Conservation (phyloP, 1,140 invertebrate genomes). For the Pachyrhynchus sulphureomaculatus region DNA sequence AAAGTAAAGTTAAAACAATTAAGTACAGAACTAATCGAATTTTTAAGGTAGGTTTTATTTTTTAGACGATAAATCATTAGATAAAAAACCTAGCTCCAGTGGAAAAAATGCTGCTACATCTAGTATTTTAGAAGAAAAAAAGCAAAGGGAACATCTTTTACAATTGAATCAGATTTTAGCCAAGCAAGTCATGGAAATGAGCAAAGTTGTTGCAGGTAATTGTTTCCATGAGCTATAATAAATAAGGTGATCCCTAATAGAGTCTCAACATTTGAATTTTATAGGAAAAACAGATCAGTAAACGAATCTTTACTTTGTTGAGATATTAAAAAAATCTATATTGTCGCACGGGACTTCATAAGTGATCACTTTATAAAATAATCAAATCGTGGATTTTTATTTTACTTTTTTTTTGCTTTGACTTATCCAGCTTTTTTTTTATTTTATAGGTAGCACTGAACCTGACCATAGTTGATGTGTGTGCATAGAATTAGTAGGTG, state of each 20-base stretch:
- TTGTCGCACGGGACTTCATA: too few species aligned
- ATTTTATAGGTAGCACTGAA: conserved; percentile 24
- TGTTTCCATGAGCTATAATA: too few species aligned
- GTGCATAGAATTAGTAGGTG: conserved; percentile 24
- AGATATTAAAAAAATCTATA: too few species aligned
- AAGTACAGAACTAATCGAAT: too few species aligned
- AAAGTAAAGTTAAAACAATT: too few species aligned
- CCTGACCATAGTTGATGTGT: conserved; percentile 30
- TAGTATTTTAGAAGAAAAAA: conserved; percentile 69
- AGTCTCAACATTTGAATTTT: too few species aligned
- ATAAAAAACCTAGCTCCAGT: conserved; percentile 34
- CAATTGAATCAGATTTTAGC: conserved; percentile 88
- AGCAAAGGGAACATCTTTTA: conserved; percentile 81
- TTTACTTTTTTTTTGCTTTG: conserved; percentile 14
- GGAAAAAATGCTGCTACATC: conserved; percentile 41
- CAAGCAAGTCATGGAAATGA: conserved; percentile 91
- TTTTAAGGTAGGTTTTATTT: too few species aligned
- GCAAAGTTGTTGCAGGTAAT: conserved; percentile 88
- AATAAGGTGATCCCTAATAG: too few species aligned
- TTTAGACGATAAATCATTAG: conserved; percentile 36
- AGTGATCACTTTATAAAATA: too few species aligned
- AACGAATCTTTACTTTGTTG: too few species aligned
- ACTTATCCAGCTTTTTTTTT: conserved; percentile 24
- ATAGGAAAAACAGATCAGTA: too few species aligned
- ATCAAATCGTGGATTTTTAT: too few species aligned